phyloP scores from a whole-genome alignment of 2,888 invertebrate genomes.

The Gasteruption jaculator region DNA sequence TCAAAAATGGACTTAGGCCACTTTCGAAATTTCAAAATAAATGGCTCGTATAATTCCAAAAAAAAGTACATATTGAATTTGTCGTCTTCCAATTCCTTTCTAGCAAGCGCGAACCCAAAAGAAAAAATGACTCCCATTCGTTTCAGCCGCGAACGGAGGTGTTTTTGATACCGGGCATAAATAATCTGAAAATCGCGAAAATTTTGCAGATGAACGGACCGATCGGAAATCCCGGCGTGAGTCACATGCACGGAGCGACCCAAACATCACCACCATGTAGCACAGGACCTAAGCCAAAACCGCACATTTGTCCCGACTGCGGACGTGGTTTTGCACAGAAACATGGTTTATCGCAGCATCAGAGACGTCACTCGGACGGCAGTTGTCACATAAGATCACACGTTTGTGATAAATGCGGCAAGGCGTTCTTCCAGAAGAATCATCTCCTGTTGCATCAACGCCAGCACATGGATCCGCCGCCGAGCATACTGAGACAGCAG shows the following conservation, averaged over 20 bases:
- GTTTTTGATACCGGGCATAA: too few relatives aligned
- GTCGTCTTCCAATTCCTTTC: too few relatives aligned
- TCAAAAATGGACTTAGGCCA: too few relatives aligned
- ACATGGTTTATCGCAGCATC: conserved; percentile 76
- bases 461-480: conserved; percentile 69
- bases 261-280: conserved; percentile 49
- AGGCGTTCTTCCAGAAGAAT: conserved; percentile 83
- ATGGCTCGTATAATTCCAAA: too few relatives aligned
- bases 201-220: conserved; percentile 48
- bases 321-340: conserved; percentile 80
- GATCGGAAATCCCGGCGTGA: conserved; percentile 43
- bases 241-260: conserved; percentile 49
- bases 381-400: conserved; percentile 76
- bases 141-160: too few relatives aligned
- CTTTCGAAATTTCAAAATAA: too few relatives aligned
- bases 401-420: conserved; percentile 75
- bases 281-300: conserved; percentile 61
- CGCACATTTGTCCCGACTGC: conserved; percentile 75
- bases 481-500: conserved; percentile 52
- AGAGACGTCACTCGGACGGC: conserved; percentile 74
- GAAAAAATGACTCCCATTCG: too few relatives aligned
- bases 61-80: too few relatives aligned
- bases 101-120: too few relatives aligned
- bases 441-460: conserved; percentile 77
- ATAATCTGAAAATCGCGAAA: too few relatives aligned